Base-by-base conservation (phyloP, 2,888 invertebrate species). In the Drosophila nr. medialis region DNA sequence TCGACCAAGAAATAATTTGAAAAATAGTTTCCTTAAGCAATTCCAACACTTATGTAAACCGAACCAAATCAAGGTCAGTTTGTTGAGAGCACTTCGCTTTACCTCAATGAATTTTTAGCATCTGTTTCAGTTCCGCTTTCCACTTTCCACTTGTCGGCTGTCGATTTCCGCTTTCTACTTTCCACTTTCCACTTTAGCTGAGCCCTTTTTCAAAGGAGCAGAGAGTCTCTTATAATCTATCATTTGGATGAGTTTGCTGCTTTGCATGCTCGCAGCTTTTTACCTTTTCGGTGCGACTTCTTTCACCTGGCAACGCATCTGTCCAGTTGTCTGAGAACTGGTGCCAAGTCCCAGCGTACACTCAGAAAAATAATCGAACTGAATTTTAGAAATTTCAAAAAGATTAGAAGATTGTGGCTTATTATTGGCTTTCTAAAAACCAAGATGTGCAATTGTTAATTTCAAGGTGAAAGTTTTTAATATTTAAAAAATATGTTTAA, bases 161-260 rank as follows among this genome's bases (percentile, higher is more conserved):
- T 2, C 24, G 18, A 24, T 36, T 50, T n/a, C 66, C n/a, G 45
- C 40, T 62, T 54, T 49, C 2, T 18, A 48, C 18, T 59, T 27
- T 18, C 1, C 29, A 29, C 6, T 6, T 29, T n/a, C 58, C 24
- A 65, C 50, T 67, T 50, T 29, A 24, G 48, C 58, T 48, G 29
- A 42, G 45, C 48, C 45, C 38, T 53, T 56, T 45, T 50, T 24
- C 32, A 49, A 58, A 18, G 40, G 58, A 50, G 48, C 48, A 62
- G 71, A 64, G 75, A 4, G 24, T 24, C 45, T 71, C 62, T 36
- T 53, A 49, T 67, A 79, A 77, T 77, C 71, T 72, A 67, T 75
- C 75, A 75, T 64, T 71, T 40, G 32, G 29, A 32, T 30, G 24
- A 62, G 60, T 3, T 10, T 40, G 34, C 60, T 62, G 40, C 55